These are phyloP conservation scores for Pardosa pseudoannulata DNA, from an alignment of 2,888 invertebrate genomes.

Conservation along the genomic window DNA sequence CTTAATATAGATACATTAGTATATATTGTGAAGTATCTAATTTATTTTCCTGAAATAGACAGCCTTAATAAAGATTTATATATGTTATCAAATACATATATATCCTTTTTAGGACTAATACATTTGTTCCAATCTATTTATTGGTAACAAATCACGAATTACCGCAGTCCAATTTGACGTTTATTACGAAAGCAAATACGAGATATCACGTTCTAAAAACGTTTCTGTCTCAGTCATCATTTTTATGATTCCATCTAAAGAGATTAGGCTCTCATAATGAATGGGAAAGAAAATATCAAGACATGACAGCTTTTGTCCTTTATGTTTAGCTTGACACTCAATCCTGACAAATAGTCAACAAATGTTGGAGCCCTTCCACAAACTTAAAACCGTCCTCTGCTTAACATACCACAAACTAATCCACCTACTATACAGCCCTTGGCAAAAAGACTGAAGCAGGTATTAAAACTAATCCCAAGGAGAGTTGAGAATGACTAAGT, in stretches of 20 bases:
- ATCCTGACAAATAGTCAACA: constrained; percentile 13
- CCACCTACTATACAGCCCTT: background rate
- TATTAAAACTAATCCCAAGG: background rate
- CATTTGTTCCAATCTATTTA: background rate
- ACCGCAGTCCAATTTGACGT: background rate
- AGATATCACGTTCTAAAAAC: background rate
- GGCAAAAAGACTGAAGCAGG: background rate
- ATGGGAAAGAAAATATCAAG: background rate
- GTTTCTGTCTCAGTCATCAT: background rate
- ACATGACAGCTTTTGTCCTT: background rate
- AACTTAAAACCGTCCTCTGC: background rate
- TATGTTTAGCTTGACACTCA: background rate
- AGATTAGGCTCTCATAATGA: background rate
- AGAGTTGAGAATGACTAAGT: constrained; percentile 13
- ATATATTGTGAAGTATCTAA: no score
- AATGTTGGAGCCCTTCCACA: background rate
- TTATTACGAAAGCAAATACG: background rate
- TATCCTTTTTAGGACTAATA: background rate
- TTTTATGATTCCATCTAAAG: background rate
- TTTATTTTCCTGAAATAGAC: no score
- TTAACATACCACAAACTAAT: constrained; percentile 1
- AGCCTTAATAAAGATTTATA: background rate
- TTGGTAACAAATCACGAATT: background rate
- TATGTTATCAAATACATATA: background rate
- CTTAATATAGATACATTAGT: no score